These are phyloP conservation scores for Lordiphosa clarofinis DNA, from an alignment of 1,140 invertebrate species.

Conservation along the genomic window DNA sequence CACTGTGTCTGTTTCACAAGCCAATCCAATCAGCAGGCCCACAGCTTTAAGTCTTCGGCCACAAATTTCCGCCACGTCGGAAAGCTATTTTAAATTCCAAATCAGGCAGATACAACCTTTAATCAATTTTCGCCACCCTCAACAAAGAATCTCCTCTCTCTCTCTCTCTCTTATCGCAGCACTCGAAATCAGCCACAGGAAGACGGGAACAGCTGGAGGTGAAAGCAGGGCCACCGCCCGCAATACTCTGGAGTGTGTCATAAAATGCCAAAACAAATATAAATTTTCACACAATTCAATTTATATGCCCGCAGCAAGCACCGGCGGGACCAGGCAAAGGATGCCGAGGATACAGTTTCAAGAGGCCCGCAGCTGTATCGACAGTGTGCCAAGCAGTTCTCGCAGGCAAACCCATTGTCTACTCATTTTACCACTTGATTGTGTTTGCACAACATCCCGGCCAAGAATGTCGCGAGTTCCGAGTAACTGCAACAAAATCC, in stretches of 20 bases:
- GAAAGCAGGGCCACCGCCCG: constrained; percentile 24
- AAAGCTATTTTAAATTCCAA: constrained; percentile 59
- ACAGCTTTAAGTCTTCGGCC: constrained; percentile 57
- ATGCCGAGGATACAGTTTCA: constrained; percentile 39
- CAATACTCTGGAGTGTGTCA: constrained; percentile 53
- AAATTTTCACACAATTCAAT: constrained; percentile 68
- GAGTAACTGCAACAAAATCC: constrained; percentile 7
- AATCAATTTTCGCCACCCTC: constrained; percentile 46
- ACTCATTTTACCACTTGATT: constrained; percentile 68
- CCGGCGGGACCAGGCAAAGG: constrained; percentile 24
- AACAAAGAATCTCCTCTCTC: too few relatives aligned
- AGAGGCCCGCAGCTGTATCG: constrained; percentile 33
- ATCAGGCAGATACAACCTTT: constrained; percentile 48
- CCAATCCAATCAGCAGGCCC: constrained; percentile 54
- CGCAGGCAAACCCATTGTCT: constrained; percentile 46
- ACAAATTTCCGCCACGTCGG: constrained; percentile 58
- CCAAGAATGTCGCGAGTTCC: constrained; percentile 16
- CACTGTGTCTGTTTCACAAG: constrained; percentile 33
- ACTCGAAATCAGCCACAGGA: constrained; percentile 28
- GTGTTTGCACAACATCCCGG: constrained; percentile 56
- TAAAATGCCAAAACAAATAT: constrained; percentile 68
- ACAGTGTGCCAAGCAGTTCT: constrained; percentile 25
- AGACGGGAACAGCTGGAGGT: neutral
- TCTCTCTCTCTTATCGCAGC: too few relatives aligned
- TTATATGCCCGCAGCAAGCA: constrained; percentile 43